A percentile compares a stretch with the other conserved stretches of the same genome.
These are phyloP conservation scores for Venturia canescens DNA, from an alignment of 1,140 invertebrate genomes.

Conservation along the genomic window DNA sequence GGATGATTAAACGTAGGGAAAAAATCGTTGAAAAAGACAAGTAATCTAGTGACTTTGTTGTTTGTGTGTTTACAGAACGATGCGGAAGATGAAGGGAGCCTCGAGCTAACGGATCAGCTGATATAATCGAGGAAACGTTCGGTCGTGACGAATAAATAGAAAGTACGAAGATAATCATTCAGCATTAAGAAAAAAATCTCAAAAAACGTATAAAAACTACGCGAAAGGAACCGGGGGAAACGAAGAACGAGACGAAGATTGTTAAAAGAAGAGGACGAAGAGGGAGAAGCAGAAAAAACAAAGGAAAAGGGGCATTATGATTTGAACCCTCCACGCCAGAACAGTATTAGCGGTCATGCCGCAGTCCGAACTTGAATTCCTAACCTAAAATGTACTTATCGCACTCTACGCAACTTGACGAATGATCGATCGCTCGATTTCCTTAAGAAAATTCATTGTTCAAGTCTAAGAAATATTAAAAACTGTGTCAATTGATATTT, in stretches of 20 bases:
- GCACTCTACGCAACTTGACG: too few relatives aligned
- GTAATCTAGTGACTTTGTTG: neutral
- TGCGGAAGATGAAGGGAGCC: constrained; percentile 38
- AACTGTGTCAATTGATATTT: too few relatives aligned
- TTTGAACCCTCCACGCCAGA: constrained; percentile 56
- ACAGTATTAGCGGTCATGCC: constrained; percentile 61
- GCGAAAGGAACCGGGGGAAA: neutral
- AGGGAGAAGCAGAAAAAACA: constrained; percentile 6
- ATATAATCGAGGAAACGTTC: constrained; percentile 52
- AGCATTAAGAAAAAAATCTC: neutral
- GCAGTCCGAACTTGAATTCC: constrained; percentile 62
- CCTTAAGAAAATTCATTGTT: too few relatives aligned
- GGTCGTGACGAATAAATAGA: constrained; percentile 43
- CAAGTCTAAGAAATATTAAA: too few relatives aligned
- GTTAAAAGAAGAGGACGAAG: neutral
- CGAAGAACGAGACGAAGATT: neutral
- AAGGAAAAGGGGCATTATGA: constrained; percentile 32
- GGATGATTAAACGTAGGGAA: too few relatives aligned
- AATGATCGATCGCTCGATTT: too few relatives aligned
- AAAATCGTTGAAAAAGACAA: neutral
- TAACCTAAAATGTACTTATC: constrained; percentile 46
- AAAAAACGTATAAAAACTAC: neutral
- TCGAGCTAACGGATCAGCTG: constrained; percentile 48
- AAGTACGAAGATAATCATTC: constrained; percentile 47
- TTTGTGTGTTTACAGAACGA: constrained; percentile 60